phyloP scores from a whole-genome alignment of 2,797 vertebrate species.

The Smutsia temminckii region DNA sequence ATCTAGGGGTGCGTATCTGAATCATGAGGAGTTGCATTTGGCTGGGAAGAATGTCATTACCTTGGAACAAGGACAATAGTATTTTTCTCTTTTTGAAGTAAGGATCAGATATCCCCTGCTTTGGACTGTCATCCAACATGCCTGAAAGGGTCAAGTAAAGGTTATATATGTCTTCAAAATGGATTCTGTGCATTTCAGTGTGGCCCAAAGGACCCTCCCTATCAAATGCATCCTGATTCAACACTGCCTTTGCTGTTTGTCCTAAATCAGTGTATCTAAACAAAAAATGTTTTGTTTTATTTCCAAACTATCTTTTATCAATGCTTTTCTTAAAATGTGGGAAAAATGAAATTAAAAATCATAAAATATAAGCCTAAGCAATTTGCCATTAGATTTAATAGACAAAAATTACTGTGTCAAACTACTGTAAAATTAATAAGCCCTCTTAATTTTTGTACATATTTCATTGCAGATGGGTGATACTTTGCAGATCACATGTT shows the following conservation, averaged over 20 bases:
- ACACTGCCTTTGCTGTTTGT: background rate
- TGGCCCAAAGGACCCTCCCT: accelerated
- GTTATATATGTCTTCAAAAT: background rate
- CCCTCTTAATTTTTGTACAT: too few species aligned
- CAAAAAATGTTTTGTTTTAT: background rate
- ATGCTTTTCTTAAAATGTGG: background rate
- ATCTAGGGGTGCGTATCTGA: background rate
- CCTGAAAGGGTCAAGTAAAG: background rate
- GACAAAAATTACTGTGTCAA: background rate
- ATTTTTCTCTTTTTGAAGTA: background rate
- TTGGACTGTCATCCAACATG: background rate
- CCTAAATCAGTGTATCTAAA: background rate
- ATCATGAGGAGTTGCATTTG: background rate
- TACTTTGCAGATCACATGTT: too few species aligned
- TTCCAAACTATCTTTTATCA: background rate
- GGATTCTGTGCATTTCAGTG: background rate
- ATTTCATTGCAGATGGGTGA: background rate
- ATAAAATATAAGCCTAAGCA: background rate
- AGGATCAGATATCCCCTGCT: background rate
- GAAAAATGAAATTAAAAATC: background rate
- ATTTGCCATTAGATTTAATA: background rate
- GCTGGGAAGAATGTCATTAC: background rate
- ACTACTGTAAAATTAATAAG: too few species aligned
- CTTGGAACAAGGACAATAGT: background rate
- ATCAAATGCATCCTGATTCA: background rate